Base-by-base conservation (phyloP, 2,888 invertebrate species). In the Eristalis intricaria region DNA sequence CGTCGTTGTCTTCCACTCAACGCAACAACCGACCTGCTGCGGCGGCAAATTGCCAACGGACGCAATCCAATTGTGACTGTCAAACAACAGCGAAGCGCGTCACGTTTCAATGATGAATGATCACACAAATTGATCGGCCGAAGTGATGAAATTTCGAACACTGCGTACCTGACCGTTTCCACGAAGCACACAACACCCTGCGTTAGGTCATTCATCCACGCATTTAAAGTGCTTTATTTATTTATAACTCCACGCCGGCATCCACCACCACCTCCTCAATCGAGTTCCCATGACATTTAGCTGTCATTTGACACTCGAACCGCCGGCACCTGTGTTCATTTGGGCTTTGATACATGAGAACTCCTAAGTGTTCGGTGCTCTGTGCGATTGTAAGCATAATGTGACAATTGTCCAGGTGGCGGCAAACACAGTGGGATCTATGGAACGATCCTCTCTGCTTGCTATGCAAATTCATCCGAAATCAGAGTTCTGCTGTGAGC, bases 401-500 rank as follows among this genome's bases (percentile, higher is more conserved):
- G 29, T 68, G 69, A 74, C 73, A 38, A 8, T 74, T 69, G 82
- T 74, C 78, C 82, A 82, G 74, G 70, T 74, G 82, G 22, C 66
- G 50, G 56, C 43, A 29, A 38, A 26, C 22, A 77, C 71, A 66
- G 35, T 80, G 76, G 40, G 80, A 80, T 65, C 65, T 63, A 66
- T 43, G 29, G 58, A 66, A 60, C 77, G 68, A 81, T 61, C 22
- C 1, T 8, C 74, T 58, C 38, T 76, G 87, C 84, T 76, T 66
- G 71, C 84, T 63, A 50, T 76, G 87, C 87, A 87, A 87, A 69
- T 87, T 87, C 87, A 23, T 29, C 22, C 19, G 84, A 87, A 32
- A 87, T 58, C 69, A 29, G 38, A 26, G 60, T 60, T 60, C 76
- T 76, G 43, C 50, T 73, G 50, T 73, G 79, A 80, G 79, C 71